Percentiles rank a stretch among this genome's conserved stretches.
phyloP scores from a whole-genome alignment of 2,888 invertebrate genomes.

The Pandemis heparana region DNA sequence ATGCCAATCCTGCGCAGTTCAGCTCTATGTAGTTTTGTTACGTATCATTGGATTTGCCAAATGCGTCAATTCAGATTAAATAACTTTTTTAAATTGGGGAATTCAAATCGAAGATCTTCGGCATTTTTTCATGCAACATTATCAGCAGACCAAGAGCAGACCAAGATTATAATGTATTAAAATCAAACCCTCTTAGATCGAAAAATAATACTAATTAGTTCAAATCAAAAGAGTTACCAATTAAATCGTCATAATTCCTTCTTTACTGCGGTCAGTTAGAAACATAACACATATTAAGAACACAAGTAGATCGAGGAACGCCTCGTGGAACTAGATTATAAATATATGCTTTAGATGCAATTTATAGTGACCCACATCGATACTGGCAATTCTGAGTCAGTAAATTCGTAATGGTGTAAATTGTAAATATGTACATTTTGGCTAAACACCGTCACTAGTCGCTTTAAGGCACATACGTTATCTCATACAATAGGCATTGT shows the following conservation, averaged over 20 bases:
- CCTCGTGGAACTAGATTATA: not conserved
- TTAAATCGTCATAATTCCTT: not conserved
- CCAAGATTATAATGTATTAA: not conserved
- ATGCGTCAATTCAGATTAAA: not conserved
- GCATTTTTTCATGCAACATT: not conserved
- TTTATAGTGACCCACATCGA: not conserved
- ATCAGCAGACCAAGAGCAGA: too few species aligned
- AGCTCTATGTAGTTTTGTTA: not conserved
- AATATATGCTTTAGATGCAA: not conserved
- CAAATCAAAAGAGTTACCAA: not conserved
- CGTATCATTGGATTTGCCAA: not conserved
- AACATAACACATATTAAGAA: not conserved
- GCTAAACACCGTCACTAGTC: too few species aligned
- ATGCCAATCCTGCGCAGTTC: constrained; percentile 16
- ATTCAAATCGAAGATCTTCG: not conserved
- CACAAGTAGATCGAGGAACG: not conserved
- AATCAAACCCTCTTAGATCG: too few species aligned
- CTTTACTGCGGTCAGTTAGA: not conserved
- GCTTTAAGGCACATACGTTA: too few species aligned
- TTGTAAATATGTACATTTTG: too few species aligned
- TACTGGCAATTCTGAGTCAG: not conserved
- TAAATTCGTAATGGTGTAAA: not conserved
- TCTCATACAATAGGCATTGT: too few species aligned
- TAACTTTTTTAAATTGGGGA: not conserved
- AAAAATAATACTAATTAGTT: not conserved